phyloP scores from a whole-genome alignment of 2,113 vertebrate genomes.

The Lagopus leucura region DNA sequence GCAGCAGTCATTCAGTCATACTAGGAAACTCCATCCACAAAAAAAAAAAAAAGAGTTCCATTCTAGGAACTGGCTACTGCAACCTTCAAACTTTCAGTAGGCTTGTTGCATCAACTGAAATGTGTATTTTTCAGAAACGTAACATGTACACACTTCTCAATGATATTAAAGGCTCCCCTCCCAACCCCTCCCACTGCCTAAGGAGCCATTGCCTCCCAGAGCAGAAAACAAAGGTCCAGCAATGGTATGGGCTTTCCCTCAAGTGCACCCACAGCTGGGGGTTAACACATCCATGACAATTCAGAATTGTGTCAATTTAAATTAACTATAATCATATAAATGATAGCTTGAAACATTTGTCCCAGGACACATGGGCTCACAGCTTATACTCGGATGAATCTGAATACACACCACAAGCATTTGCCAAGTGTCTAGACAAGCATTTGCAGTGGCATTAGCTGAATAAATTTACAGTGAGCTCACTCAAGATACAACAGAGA shows the following conservation, averaged over 20 bases:
- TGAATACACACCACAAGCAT: neutral
- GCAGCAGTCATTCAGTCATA: neutral
- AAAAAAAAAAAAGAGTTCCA: neutral
- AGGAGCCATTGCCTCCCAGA: neutral
- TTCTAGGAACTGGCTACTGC: neutral
- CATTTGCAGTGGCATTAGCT: neutral
- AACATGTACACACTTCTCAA: neutral
- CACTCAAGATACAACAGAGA: neutral
- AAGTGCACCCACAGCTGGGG: neutral
- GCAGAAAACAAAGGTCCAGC: neutral
- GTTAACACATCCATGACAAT: rapidly evolving
- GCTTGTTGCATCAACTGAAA: neutral
- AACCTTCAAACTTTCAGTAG: neutral
- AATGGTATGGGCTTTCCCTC: neutral
- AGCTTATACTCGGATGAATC: rapidly evolving
- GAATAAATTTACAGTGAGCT: neutral
- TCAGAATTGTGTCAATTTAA: neutral
- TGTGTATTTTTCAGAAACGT: neutral
- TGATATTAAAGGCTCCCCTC: neutral
- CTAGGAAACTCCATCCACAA: neutral
- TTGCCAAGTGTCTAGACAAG: neutral
- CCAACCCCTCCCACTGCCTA: neutral
- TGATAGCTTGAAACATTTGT: neutral
- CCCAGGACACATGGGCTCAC: neutral
- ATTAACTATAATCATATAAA: neutral